Conservation (phyloP, 2,797 vertebrate species). For the Coranthus polyacanthus region DNA sequence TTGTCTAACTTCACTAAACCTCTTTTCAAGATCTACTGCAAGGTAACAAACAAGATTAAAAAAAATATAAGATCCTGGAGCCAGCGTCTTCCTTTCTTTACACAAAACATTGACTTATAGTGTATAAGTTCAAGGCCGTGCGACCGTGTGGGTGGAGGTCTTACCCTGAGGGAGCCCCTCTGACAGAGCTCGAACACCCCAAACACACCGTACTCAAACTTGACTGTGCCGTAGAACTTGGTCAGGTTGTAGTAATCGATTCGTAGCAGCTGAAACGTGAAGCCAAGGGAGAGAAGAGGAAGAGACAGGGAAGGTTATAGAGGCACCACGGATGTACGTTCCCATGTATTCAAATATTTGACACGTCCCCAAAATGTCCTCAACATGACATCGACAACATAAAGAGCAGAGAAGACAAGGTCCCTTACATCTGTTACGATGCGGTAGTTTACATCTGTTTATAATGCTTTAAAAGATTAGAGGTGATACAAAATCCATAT, state of each 20-base stretch:
- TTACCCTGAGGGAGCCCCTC: conserved; percentile 95
- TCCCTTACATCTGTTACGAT: no score
- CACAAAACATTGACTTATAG: no score
- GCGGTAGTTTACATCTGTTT: no score
- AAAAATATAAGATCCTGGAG: no score
- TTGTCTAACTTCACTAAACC: no score
- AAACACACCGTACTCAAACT: conserved; percentile 90
- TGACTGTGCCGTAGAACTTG: conserved; percentile 97
- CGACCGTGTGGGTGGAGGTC: conserved; percentile 18
- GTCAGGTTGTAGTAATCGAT: conserved; percentile 98
- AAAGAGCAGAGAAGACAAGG: no score
- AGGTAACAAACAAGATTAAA: background rate
- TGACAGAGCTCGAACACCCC: conserved; percentile 95
- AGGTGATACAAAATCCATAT: background rate
- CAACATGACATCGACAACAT: no score
- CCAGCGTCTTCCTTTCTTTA: no score
- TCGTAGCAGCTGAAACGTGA: conserved; percentile 86
- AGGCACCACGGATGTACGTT: no score
- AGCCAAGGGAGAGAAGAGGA: background rate
- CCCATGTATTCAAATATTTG: background rate
- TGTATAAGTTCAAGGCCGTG: background rate
- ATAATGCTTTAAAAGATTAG: background rate
- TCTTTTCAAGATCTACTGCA: no score
- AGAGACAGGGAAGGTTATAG: no score
- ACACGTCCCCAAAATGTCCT: no score